phyloP scores from a whole-genome alignment of 64 coral and sea anemone species.

The Montipora sp. region DNA sequence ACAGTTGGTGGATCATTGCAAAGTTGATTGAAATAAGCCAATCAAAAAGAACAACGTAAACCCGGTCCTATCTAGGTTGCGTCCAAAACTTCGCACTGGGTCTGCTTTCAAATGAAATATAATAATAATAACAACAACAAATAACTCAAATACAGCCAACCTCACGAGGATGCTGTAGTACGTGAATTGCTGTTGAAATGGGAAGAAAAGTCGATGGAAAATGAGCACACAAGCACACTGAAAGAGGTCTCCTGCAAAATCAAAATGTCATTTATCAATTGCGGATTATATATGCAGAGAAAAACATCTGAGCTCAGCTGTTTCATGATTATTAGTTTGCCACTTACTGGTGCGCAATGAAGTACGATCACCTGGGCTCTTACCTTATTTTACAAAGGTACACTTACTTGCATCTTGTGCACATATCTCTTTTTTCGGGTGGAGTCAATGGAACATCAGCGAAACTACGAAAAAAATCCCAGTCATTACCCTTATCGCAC shows the following conservation, averaged over 20 bases:
- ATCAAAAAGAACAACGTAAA: no score
- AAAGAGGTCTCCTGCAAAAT: slow-evolving; percentile 73
- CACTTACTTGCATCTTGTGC: slow-evolving; percentile 85
- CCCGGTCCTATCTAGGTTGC: no score
- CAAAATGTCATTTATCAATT: background rate
- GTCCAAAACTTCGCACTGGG: no score
- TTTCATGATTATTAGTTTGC: no score
- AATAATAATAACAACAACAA: background rate
- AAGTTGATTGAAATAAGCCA: no score
- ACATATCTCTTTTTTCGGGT: slow-evolving; percentile 71
- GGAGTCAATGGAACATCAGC: slow-evolving; percentile 63
- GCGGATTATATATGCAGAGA: no score
- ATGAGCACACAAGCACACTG: slow-evolving; percentile 87
- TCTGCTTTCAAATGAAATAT: no score
- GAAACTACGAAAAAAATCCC: slow-evolving; percentile 73
- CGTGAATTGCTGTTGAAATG: slow-evolving; percentile 81
- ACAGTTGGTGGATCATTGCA: no score
- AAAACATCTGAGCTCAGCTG: no score
- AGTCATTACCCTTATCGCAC: background rate
- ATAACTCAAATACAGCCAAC: slow-evolving; percentile 9
- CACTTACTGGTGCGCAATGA: no score
- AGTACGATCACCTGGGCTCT: no score
- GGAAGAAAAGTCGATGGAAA: slow-evolving; percentile 64
- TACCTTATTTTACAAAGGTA: background rate
- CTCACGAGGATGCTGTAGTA: slow-evolving; percentile 98